Base-by-base conservation (phyloP, 2,888 invertebrate genomes). In the Podabrus alpinus region DNA sequence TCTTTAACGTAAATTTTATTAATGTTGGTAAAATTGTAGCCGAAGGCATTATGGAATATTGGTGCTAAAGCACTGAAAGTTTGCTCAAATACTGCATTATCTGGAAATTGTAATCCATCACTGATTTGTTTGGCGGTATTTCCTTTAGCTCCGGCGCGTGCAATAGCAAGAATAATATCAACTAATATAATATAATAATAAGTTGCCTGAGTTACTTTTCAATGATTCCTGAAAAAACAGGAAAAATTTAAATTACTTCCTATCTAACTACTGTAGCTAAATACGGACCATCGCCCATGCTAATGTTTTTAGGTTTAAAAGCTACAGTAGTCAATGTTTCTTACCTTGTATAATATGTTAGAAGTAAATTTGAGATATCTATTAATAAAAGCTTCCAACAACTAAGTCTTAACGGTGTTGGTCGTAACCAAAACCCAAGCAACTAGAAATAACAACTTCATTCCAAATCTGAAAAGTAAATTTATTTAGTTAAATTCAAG, bases 1-100 rank as follows among this genome's bases (percentile, higher is more conserved):
- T 84, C 66, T 79, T 90, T 90, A 0, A 93, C 86, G 83, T 92
- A 96, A 9, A 95, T 88, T 79, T 92, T 92, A 75, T 86, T 86
- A 11, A 86, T 85, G 0, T 83, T 77, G 0, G 78, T 75, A 2
- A 86, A 77, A 15, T 78, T 80, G 25, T 81, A 72, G 1, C 80
- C 79, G 15, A 76, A 69, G 5, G 72, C 72, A 10, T 66, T 73
- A 17, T 77, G 78, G 9, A 84, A 73, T 21, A 76, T 60, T 9
- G 81, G 78, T 59, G 74, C 74, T 62, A 82, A 45, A 9, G 77
- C 64, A 24, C 66, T 59, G 72, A 80, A 81, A 15, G 77, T 72
- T 17, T 73, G 4, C 15, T 77, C 45, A n/a, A 75, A 73, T 17
- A 19, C 68, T 2, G 60, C 67, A 66, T 66, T 72, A 29, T 69